phyloP scores from a whole-genome alignment of 2,888 invertebrate species.

The Xylocampa areola region DNA sequence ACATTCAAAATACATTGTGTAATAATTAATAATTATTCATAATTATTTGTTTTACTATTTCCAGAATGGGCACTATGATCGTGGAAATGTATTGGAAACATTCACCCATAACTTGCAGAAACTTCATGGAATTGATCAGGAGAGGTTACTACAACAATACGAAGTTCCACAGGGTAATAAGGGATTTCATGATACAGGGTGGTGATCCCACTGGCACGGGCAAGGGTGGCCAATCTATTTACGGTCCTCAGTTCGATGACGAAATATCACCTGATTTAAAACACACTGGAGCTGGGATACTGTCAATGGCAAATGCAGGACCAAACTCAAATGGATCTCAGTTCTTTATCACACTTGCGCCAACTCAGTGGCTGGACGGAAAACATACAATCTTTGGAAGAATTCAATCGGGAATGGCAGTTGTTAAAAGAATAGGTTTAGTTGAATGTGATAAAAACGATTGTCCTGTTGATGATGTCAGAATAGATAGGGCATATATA shows the following conservation, averaged over 20 bases:
- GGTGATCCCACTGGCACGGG: constrained; percentile 99
- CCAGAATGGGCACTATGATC: constrained; percentile 97
- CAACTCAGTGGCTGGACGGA: constrained; percentile 99
- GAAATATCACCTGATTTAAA: constrained; percentile 98
- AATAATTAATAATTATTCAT: not conserved
- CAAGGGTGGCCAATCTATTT: constrained; percentile 98
- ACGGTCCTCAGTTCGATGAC: constrained; percentile 98
- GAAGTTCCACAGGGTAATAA: constrained; percentile 98
- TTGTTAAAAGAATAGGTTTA: constrained; percentile 97
- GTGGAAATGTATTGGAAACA: constrained; percentile 99
- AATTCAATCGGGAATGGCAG: constrained; percentile 96
- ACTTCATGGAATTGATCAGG: constrained; percentile 98
- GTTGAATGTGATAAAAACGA: constrained; percentile 98
- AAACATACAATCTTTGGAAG: constrained; percentile 99
- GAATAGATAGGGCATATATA: constrained; percentile 90
- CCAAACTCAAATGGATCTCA: constrained; percentile 99
- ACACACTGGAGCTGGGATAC: constrained; percentile 97
- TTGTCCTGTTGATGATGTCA: constrained; percentile 96
- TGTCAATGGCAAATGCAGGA: constrained; percentile 99
- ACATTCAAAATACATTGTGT: not conserved
- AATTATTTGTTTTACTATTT: constrained; percentile 56
- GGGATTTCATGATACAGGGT: constrained; percentile 98
- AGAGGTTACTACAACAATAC: constrained; percentile 99
- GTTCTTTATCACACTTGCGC: constrained; percentile 98
- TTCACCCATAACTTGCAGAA: constrained; percentile 98